Evolutionary conservation across 92 coral and sea anemone species (phyloP).

Genomic region (Epizoanthus illoricatus): DNA sequence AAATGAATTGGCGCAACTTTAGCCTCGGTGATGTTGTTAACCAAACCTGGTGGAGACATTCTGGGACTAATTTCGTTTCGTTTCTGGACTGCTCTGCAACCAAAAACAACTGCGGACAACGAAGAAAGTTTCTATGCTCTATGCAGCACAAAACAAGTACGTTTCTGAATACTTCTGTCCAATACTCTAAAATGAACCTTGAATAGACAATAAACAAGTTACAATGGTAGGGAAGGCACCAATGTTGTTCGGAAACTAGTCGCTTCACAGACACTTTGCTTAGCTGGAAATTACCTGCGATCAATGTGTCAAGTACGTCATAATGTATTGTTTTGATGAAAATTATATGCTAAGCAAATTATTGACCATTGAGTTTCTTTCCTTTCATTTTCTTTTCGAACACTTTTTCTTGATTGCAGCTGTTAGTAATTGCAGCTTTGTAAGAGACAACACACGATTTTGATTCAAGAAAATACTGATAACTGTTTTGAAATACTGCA

Average conservation of each 20-base stretch:
- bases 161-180: background rate
- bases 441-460: no score
- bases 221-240: background rate
- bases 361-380: no score
- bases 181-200: background rate
- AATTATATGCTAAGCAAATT: no score
- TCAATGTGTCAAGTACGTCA: background rate
- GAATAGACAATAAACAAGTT: background rate
- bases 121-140: background rate
- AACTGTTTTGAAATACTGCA: no score
- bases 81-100: background rate
- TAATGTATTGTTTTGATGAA: background rate
- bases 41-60: slow-evolving; percentile 15
- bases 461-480: no score
- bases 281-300: background rate
- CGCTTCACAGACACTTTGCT: background rate
- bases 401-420: no score
- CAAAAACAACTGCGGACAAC: background rate
- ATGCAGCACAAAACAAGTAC: background rate
- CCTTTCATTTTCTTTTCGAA: no score
- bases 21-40: background rate
- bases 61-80: background rate
- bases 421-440: no score
- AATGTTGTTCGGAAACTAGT: background rate
- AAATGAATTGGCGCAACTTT: background rate